Base-by-base conservation (phyloP, 2,888 invertebrate species). In the Platycheirus rosarum region DNA sequence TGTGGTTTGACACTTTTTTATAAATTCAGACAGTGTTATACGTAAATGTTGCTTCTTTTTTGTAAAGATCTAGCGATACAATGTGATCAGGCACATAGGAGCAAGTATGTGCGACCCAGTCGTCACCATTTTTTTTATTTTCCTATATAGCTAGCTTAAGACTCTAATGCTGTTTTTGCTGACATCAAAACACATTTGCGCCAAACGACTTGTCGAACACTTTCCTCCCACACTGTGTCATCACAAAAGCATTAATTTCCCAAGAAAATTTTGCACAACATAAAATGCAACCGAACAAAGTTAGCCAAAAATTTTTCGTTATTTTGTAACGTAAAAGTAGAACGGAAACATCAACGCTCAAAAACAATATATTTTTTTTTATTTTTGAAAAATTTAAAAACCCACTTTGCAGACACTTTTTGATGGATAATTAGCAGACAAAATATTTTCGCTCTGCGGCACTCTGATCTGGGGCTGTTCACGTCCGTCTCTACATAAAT, bases 271-370 rank as follows among this genome's bases (percentile, higher is more conserved):
- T 32, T 4, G 0, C 16, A 42, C 18, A 55, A 55, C 46, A 62
- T 18, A 37, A 65, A 65, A 35, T 29, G 11, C 55, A 14, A 16
- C 9, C 16, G 29, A 42, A 49, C 18, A 48, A 55, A n/a, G 18
- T n/a, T 3, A 6, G 40, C 11, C 9, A 69, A 51, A 48, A 48
- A 63, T 40, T 35, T 35, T 14, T 63, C 69, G 48, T 63, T 65
- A 53, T 65, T 73, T 75, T 69, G 48, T 68, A 57, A 14, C 65
- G 37, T 49, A 57, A 70, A 80, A 80, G 70, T 80, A 53, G 79
- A 79, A 70, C 79, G 75, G 79, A 79, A 75, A 48, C 57, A 62
- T n/a, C n/a, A 49, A 48, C n/a, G 7, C 18, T 44, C 13, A 69
- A 46, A 53, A 44, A 53, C 14, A 53, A 35, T 29, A 7, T 32